A percentile compares a stretch with the other conserved stretches of the same genome.
phyloP scores from a whole-genome alignment of 2,113 vertebrate species.

The Sorex fumeus region DNA sequence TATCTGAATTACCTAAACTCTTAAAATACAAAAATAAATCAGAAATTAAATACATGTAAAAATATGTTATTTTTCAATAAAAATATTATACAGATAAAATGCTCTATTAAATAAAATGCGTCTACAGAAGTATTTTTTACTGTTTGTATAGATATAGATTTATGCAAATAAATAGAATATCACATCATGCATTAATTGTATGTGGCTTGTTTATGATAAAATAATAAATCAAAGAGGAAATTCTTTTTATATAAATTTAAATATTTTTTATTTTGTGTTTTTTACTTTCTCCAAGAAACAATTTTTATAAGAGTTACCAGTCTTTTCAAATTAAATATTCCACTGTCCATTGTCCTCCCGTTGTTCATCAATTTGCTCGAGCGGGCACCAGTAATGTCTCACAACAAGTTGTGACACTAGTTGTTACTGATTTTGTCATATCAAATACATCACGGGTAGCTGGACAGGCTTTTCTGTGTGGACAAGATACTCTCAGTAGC shows the following conservation, averaged over 20 bases:
- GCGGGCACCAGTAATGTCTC: too few species aligned
- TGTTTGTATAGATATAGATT: not conserved
- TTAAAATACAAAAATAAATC: conserved; percentile 8
- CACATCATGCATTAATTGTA: not conserved
- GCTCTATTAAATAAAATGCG: not conserved
- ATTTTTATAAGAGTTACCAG: not conserved
- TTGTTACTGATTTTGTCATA: too few species aligned
- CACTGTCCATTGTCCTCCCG: too few species aligned
- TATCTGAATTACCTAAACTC: not conserved
- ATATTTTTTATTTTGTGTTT: not conserved
- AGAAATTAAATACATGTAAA: conserved; percentile 23
- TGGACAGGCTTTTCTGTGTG: too few species aligned
- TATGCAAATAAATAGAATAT: not conserved
- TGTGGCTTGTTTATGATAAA: not conserved
- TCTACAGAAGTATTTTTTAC: conserved; percentile 8
- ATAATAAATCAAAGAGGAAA: not conserved
- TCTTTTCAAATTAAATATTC: not conserved
- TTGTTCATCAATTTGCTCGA: too few species aligned
- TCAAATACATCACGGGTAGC: too few species aligned
- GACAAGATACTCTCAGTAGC: too few species aligned
- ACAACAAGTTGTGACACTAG: too few species aligned
- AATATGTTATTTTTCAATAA: not conserved
- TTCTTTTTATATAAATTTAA: not conserved
- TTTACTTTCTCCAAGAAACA: not conserved
- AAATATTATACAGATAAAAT: not conserved